Percentiles rank a stretch among this genome's conserved stretches.
phyloP scores from a whole-genome alignment of 2,888 invertebrate genomes.

The Drosophila testacea region DNA sequence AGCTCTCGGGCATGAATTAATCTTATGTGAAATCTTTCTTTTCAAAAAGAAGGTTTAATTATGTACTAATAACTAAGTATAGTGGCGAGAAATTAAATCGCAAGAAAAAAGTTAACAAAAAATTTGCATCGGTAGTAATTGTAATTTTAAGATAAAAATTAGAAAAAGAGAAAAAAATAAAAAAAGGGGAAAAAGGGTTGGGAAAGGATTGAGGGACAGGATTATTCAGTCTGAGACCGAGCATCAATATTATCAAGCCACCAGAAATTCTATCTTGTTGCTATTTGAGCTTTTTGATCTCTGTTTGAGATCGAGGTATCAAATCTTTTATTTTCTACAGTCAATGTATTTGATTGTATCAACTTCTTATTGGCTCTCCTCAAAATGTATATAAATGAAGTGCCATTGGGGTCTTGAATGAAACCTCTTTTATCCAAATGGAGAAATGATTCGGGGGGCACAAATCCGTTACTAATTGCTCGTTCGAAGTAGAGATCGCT shows the following conservation, averaged over 20 bases:
- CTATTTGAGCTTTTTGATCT: constrained; percentile 13
- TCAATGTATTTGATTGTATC: constrained; percentile 12
- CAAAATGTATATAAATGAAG: background rate
- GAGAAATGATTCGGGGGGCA: background rate
- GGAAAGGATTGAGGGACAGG: background rate
- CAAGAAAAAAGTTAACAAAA: constrained; percentile 3
- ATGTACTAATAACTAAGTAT: background rate
- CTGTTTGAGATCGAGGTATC: constrained; percentile 2
- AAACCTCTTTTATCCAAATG: too few species aligned
- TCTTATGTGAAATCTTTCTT: background rate
- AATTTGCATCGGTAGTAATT: background rate
- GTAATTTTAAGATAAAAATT: constrained; percentile 1
- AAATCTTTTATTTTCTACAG: constrained; percentile 12
- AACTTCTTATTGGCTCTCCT: constrained; percentile 10
- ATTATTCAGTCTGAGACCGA: background rate
- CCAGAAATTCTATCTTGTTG: constrained; percentile 7
- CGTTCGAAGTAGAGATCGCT: background rate
- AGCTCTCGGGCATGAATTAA: background rate
- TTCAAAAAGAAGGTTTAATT: background rate
- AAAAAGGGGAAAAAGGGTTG: background rate
- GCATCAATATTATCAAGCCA: background rate
- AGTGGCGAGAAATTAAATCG: constrained; percentile 1
- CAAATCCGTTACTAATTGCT: background rate
- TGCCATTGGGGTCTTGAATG: background rate
- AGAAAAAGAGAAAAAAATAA: background rate